Evolutionary conservation across 2,888 invertebrate genomes (phyloP).

Genomic region (Caenorhabditis sp.): DNA sequence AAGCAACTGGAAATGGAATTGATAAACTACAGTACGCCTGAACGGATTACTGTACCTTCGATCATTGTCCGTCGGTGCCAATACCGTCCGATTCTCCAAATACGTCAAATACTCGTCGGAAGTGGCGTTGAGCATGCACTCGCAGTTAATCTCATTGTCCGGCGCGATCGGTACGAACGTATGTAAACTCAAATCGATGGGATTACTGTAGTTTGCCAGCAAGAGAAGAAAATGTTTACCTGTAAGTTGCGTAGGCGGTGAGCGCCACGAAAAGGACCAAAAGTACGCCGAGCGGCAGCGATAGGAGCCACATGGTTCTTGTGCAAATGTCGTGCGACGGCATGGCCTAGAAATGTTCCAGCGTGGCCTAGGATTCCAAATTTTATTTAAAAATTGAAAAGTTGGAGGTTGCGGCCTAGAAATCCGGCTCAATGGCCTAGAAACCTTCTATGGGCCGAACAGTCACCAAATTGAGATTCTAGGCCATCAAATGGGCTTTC

Average conservation of each 20-base stretch:
- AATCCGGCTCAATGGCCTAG: no score
- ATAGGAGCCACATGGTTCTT: constrained; percentile 45
- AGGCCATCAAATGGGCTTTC: no score
- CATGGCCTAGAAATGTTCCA: no score
- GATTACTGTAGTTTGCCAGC: background rate
- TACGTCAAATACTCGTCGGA: constrained; percentile 36
- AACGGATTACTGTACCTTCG: constrained; percentile 7
- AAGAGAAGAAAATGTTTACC: constrained; percentile 7
- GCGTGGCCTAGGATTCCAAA: no score
- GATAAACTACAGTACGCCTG: background rate
- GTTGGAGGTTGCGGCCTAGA: no score
- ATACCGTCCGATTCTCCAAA: constrained; percentile 55
- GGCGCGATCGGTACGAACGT: constrained; percentile 55
- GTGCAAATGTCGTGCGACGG: constrained; percentile 51
- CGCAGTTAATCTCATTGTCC: constrained; percentile 47
- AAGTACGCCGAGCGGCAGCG: constrained; percentile 39
- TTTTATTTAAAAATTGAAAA: no score
- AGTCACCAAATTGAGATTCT: no score
- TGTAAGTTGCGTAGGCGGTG: constrained; percentile 48
- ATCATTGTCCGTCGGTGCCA: constrained; percentile 35
- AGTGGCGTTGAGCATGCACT: constrained; percentile 35
- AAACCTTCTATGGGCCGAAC: no score
- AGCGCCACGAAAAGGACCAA: constrained; percentile 30
- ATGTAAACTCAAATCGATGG: constrained; percentile 54
- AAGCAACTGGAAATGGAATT: constrained; percentile 55